These are phyloP conservation scores for Torymus aiolomorphi DNA, from an alignment of 2,888 invertebrate species.

Conservation along the genomic window DNA sequence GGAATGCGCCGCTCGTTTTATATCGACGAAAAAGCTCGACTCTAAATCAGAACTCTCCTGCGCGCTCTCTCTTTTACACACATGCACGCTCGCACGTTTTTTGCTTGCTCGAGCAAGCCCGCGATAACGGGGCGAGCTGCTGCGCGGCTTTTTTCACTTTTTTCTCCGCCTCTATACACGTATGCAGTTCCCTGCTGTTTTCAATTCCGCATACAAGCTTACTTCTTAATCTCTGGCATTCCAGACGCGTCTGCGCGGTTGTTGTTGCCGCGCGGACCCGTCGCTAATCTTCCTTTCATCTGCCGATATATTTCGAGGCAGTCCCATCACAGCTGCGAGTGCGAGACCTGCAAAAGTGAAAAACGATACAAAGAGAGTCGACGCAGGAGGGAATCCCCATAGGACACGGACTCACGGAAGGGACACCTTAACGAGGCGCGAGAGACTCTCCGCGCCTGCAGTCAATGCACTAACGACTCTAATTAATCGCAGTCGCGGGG, in stretches of 20 bases:
- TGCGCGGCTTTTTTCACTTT: not conserved
- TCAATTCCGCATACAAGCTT: constrained; percentile 22
- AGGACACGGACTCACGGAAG: not conserved
- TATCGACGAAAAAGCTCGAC: constrained; percentile 69
- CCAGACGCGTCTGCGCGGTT: constrained; percentile 23
- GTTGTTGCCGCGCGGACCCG: not conserved
- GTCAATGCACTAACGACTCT: constrained; percentile 69
- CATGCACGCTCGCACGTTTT: not conserved
- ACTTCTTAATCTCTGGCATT: constrained; percentile 54
- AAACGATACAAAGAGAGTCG: too few species aligned
- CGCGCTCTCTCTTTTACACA: not conserved
- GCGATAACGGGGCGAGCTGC: constrained; percentile 12
- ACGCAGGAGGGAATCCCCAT: not conserved
- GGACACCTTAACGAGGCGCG: constrained; percentile 63
- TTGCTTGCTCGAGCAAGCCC: not conserved
- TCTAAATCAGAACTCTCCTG: constrained; percentile 55
- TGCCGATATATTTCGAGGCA: not conserved
- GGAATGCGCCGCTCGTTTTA: constrained; percentile 70
- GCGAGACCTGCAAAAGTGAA: too few species aligned
- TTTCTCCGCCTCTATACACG: not conserved
- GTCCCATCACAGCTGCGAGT: too few species aligned
- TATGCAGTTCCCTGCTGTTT: not conserved
- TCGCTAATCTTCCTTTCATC: constrained; percentile 14
- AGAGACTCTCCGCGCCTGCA: constrained; percentile 59
- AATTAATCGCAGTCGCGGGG: constrained; percentile 65